Evolutionary conservation across 2,113 vertebrate genomes (phyloP), one percentile per base, ranked within the genome.

Genomic region (Pterophyllum scalare): DNA sequence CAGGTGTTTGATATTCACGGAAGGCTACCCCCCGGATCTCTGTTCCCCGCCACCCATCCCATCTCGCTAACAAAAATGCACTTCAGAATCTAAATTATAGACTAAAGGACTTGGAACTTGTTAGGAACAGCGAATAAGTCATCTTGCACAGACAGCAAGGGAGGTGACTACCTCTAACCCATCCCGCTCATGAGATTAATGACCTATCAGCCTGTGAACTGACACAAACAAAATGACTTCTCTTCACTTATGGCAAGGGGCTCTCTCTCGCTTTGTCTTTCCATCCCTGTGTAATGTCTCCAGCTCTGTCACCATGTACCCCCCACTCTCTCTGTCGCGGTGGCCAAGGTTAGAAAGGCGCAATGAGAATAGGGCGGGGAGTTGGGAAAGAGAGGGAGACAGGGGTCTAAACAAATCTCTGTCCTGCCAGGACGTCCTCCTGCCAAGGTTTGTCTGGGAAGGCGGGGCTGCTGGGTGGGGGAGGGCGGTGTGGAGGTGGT

Each of bases 371-470:
- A 49, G 87, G 82, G 56, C 33, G 79, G 80, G 19, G 89, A 82
- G 75, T 76, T 54, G 19, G 79, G 77, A 72, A 84, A 82, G 84
- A 79, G 58, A 70, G 35, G 46, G 64, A 65, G 83, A 35, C 31
- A 54, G 43, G 85, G 82, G 79, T 79, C 92, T 91, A 94, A 95
- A 95, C 94, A 95, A 95, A 95, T 93, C 75, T 93, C 75, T 87
- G 91, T 94, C 93, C 93, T 94, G 88, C 93, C 92, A 90, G 91
- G 90, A 95, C 38, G 92, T 94, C 95, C 94, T 95, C 85, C 87
- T 93, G 93, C 90, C 95, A 95, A 94, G 93, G 94, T 94, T 94
- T 95, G 93, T 95, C 93, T 94, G 54, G 70, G 84, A 89, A 87
- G 91, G 91, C 40, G 84, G 90, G 85, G 88, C 85, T 17, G 11